Percentiles rank a stretch among this genome's conserved stretches.
Conservation (phyloP, 2,888 invertebrate genomes). For the Acleris emargana region DNA sequence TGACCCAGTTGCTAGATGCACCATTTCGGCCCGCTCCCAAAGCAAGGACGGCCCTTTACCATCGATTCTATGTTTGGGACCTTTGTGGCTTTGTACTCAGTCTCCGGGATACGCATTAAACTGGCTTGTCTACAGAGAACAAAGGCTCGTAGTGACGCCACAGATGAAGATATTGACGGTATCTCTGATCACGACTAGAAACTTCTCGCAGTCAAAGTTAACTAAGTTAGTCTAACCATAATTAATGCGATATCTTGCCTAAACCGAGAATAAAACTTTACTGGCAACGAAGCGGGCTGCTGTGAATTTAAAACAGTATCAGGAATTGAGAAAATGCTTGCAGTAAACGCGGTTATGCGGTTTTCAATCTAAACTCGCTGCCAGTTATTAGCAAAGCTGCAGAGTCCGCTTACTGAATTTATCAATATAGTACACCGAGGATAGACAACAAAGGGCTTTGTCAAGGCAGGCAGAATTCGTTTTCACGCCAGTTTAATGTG, state of each 20-base stretch:
- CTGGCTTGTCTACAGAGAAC: conserved; percentile 14
- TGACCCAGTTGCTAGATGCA: conserved; percentile 80
- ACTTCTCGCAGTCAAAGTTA: neutral
- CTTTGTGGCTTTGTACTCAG: conserved; percentile 40
- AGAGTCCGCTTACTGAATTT: conserved; percentile 7
- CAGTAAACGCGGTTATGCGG: conserved; percentile 25
- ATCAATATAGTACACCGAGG: neutral
- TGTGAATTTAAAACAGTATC: neutral
- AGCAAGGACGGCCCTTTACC: conserved; percentile 67
- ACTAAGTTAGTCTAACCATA: neutral
- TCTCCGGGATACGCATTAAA: conserved; percentile 23
- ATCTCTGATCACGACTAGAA: too few relatives aligned
- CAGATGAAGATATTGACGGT: neutral
- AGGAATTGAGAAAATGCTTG: conserved; percentile 9
- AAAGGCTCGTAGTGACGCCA: conserved; percentile 7
- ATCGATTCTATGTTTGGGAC: conserved; percentile 49
- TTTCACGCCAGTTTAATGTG: neutral
- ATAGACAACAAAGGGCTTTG: conserved; percentile 8
- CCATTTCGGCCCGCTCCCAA: conserved; percentile 74
- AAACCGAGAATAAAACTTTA: neutral
- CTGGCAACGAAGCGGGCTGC: neutral
- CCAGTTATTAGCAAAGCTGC: conserved; percentile 48
- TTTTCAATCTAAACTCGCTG: conserved; percentile 47
- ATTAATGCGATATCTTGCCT: neutral
- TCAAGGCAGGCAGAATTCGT: neutral